Evolutionary conservation across 2,888 invertebrate genomes (phyloP).

Genomic region (Tuta absoluta): DNA sequence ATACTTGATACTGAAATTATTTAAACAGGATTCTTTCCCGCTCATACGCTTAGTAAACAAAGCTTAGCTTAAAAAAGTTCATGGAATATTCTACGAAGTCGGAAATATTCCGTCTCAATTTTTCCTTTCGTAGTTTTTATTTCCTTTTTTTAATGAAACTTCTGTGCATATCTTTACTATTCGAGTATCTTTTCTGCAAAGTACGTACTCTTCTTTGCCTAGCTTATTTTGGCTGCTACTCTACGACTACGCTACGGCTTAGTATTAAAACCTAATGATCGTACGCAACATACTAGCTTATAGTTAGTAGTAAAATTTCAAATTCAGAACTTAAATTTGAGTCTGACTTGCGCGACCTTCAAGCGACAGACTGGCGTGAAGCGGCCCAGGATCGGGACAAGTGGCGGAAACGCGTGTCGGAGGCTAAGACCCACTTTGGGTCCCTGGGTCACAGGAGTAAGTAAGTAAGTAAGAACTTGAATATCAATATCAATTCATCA

Average conservation of each 20-base stretch:
- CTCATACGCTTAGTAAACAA: neutral
- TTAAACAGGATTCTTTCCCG: neutral
- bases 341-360: too few species aligned
- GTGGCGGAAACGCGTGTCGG: too few species aligned
- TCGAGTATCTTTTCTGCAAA: neutral
- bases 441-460: too few species aligned
- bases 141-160: neutral
- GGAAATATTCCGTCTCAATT: constrained; percentile 1
- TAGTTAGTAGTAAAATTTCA: too few species aligned
- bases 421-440: too few species aligned
- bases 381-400: too few species aligned
- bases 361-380: too few species aligned
- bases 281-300: too few species aligned
- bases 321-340: too few species aligned
- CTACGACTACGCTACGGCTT: too few species aligned
- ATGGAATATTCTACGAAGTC: neutral
- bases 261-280: neutral
- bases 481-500: too few species aligned
- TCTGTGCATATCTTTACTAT: neutral
- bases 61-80: neutral
- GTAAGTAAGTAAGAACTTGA: too few species aligned
- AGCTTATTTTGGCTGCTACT: neutral
- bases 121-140: neutral
- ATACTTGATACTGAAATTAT: neutral
- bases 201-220: neutral